Evolutionary conservation across 2,797 vertebrate genomes (phyloP).

Genomic region (Acanthornis magna): DNA sequence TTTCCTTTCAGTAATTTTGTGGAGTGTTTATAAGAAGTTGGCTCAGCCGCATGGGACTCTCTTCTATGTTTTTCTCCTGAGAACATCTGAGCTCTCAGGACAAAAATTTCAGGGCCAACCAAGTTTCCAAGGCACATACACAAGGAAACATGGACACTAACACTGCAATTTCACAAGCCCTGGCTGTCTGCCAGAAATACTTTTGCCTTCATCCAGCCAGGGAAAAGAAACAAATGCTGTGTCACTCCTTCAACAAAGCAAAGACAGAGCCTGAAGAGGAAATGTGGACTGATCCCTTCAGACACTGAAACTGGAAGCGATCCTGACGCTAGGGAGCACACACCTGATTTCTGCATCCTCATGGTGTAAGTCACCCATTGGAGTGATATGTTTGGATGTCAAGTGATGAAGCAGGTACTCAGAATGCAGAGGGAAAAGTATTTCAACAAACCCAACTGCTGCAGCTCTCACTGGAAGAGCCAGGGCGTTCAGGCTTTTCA

Average conservation of each 20-base stretch:
- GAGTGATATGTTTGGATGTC: background rate
- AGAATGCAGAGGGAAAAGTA: background rate
- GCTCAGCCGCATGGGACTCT: background rate
- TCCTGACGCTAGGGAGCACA: background rate
- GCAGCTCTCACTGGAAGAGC: background rate
- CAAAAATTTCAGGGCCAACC: background rate
- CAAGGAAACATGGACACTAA: background rate
- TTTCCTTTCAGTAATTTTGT: background rate
- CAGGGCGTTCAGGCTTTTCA: background rate
- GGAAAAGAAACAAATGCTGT: slow-evolving; percentile 30
- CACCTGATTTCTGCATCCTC: background rate
- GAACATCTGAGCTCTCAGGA: slow-evolving; percentile 5
- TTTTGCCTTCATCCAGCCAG: slow-evolving; percentile 15
- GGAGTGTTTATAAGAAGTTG: background rate
- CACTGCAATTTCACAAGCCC: background rate
- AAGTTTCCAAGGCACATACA: background rate
- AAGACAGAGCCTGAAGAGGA: background rate
- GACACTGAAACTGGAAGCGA: background rate
- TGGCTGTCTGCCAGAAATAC: slow-evolving; percentile 33
- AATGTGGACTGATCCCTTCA: background rate
- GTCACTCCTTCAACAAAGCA: background rate
- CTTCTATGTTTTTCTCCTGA: background rate
- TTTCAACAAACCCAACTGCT: background rate
- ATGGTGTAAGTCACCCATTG: background rate
- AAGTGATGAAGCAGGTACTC: background rate